Base-by-base conservation (phyloP, 2,888 invertebrate genomes). In the Odontocerum albicorne region DNA sequence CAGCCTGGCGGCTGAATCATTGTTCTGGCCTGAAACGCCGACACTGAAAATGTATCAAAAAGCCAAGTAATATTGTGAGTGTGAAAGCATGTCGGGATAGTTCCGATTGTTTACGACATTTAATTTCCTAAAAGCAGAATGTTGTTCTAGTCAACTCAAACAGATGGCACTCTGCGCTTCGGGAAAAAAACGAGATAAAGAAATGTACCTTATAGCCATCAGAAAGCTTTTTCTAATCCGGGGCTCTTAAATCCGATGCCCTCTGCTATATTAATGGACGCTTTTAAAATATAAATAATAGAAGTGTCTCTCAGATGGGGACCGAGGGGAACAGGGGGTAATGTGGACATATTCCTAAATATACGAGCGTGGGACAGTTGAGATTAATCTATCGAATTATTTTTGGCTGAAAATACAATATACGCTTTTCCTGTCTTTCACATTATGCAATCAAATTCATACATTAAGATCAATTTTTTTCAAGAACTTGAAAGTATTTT, bases 81-180 rank as follows among this genome's bases (percentile, higher is more conserved):
- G 51, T 51, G 51, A 51, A 51, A 51, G 43, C 51, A 32, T 51
- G 51, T 51, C 43, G 40, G 45, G 43, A 51, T 51, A 51, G 44
- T 55, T 49, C 38, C 49, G 33, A 57, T 52, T 57, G 56, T 57
- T 57, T 57, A 57, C 52, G 56, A 49, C 52, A 21, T 47, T 57
- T 57, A 57, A 57, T 57, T 57, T 52, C 56, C 56, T 57, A 57
- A 57, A 49, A 46, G 56, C 51, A 49, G 43, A 31, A 19, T 51
- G 56, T 36, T 52, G 46, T 52, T 43, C 46, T 27, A 52, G 56
- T 44, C 50, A 32, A 45, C 43, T 22, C 21, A 32, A 27, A 51
- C 52, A 45, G 50, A 51, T 50, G 55, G 55, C 42, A 19, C 21
- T 31, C 10, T 44, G n/a, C n/a, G n/a, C n/a, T n/a, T n/a, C 35